Evolutionary conservation across 2,888 invertebrate species (phyloP).

Genomic region (Microdon myrmicae): DNA sequence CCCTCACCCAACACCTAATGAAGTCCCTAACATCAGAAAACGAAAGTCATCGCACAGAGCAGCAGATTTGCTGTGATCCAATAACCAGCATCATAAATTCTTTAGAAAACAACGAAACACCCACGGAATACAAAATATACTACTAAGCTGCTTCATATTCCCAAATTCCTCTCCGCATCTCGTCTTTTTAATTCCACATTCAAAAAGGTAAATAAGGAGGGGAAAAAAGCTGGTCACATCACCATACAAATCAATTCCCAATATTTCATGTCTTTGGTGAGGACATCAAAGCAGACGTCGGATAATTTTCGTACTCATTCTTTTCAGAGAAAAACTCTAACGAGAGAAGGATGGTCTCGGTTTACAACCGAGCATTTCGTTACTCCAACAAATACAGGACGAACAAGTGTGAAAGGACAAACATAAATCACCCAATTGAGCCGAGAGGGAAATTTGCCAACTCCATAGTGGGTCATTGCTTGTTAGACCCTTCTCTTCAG

Average conservation of each 20-base stretch:
- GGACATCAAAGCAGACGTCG: constrained; percentile 7
- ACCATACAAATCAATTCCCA: constrained; percentile 24
- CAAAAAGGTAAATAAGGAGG: not conserved
- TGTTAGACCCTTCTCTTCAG: constrained; percentile 20
- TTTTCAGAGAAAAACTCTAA: constrained; percentile 3
- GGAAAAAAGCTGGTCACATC: not conserved
- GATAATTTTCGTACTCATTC: constrained; percentile 22
- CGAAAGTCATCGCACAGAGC: no score
- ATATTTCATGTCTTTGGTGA: constrained; percentile 13
- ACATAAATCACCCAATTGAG: constrained; percentile 47
- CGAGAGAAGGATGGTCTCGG: not conserved
- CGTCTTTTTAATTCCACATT: no score
- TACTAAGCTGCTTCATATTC: no score
- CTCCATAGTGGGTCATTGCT: constrained; percentile 34
- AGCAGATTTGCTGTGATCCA: no score
- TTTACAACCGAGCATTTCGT: no score
- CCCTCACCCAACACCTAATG: no score
- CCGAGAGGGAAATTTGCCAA: constrained; percentile 47
- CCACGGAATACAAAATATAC: no score
- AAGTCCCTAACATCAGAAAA: no score
- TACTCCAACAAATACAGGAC: constrained; percentile 28
- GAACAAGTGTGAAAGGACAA: constrained; percentile 42
- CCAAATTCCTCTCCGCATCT: no score
- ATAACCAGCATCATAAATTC: no score
- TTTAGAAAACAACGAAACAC: no score